Base-by-base conservation (phyloP, 1,140 invertebrate species). In the Drosophila malerkotliana region DNA sequence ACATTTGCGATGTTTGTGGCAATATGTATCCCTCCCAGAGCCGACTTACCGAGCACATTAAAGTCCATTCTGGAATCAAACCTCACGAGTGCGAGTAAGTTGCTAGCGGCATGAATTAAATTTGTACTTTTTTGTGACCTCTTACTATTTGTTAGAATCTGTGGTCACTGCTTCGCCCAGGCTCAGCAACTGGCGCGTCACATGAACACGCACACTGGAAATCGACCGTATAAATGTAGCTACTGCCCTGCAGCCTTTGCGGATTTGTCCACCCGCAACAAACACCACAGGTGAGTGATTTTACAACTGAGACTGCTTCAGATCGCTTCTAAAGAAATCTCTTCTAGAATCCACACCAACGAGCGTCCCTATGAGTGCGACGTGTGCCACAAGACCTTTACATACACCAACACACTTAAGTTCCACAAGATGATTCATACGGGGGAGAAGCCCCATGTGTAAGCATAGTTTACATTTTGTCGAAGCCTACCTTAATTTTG, bases 171-270 rank as follows among this genome's bases (percentile, higher is more conserved):
- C 24, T 92, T 91, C 72, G 84, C 90, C 1, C 90, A 91, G 60
- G 81, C 79, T 0, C 84, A 92, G 63, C 79, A 90, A 53, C 45
- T 92, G 59, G 85, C 90, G 1, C 72, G 91, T 1, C 91, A 92
- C 47, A 92, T 91, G 91, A 91, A 91, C 55, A 91, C 87, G 8
- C 90, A 91, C 49, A 91, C 90, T 0, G 90, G 90, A 39, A 89
- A 91, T 63, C 77, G 90, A 49, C 95, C 95, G 0, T 96, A 96
- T 91, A 94, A 95, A 84, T 96, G 95, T 81, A 93, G 94, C 57
- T 92, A 95, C 24, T 96, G 95, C 83, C 93, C 95, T 61, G 92
- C 95, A 30, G 92, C 94, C 41, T 96, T 96, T 91, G 94, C 95
- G 1, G 93, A 94, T 80, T 92, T 93, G 58, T 93, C 93, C 37